A percentile compares a stretch with the other conserved stretches of the same genome.
Conservation (phyloP, 2,888 invertebrate genomes). For the Abscondita cerata region DNA sequence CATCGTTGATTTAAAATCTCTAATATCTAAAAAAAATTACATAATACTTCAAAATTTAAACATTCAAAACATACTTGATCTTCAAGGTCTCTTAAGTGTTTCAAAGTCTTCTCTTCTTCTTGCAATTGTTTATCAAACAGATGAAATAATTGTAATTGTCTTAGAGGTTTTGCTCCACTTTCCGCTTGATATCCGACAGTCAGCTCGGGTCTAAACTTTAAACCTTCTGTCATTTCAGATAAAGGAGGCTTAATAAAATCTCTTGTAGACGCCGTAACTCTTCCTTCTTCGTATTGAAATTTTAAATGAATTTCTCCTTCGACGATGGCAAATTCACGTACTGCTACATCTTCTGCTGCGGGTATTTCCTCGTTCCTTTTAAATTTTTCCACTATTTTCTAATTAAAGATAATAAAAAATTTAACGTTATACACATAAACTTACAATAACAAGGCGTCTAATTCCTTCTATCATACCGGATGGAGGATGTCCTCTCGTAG, state of each 20-base stretch:
- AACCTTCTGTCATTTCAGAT: conserved; percentile 73
- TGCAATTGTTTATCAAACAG: conserved; percentile 68
- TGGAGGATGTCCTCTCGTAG: conserved; percentile 48
- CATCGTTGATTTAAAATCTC: conserved; percentile 59
- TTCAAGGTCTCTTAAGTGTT: conserved; percentile 63
- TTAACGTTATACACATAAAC: conserved; percentile 18
- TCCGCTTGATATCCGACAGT: conserved; percentile 74
- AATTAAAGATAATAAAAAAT: background rate
- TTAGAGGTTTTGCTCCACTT: conserved; percentile 64
- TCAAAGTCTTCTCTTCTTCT: conserved; percentile 66
- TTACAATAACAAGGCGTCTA: conserved; percentile 53
- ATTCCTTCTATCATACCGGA: conserved; percentile 48
- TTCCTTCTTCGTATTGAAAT: conserved; percentile 69
- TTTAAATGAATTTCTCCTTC: conserved; percentile 68
- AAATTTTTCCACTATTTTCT: conserved; percentile 71
- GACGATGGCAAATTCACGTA: conserved; percentile 68
- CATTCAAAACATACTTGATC: conserved; percentile 55
- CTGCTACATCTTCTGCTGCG: conserved; percentile 69
- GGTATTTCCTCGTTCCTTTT: conserved; percentile 63
- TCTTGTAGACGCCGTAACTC: conserved; percentile 69
- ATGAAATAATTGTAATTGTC: conserved; percentile 69
- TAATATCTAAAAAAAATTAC: conserved; percentile 48
- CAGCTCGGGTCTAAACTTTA: conserved; percentile 68
- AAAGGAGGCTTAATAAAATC: conserved; percentile 73
- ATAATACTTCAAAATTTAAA: too few relatives aligned